Evolutionary conservation across 2,888 invertebrate species (phyloP), one percentile per base, ranked within the genome.

Genomic region (Nemoura dubitans): DNA sequence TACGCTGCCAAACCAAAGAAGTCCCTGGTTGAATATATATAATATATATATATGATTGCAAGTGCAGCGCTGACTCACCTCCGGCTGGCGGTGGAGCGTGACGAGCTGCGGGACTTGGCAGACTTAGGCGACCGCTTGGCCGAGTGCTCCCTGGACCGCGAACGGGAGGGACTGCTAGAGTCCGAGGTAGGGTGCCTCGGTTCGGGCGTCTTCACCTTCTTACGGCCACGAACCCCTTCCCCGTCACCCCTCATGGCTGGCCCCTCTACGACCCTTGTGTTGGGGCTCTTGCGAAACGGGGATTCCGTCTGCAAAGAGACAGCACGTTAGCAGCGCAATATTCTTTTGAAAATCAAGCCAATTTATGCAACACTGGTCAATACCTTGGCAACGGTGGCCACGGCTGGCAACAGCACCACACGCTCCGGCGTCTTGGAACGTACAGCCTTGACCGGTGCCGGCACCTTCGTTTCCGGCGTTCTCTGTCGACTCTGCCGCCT

Each of bases 71-170:
- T 10, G 36, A 36, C 91, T 29, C 81, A 87, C 88, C 87, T 87
- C 29, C 83, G 85, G 83, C 88, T 88, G 88, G 89, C 90, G 88
- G 92, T 91, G n/a, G 93, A 93, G 89, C 92, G 90, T 42, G 94
- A 94, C 26, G 92, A 93, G 89, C 93, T 93, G 86, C 91, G 90
- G 21, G 91, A 92, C 88, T 91, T 91, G 0, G 90, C 90, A 25
- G 89, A 89, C 89, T 88, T 90, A 88, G 84, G 88, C 84, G 85
- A 86, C 26, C 78, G 77, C 80, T 88, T 88, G 87, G 14, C 87
- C 0, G 83, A 43, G 42, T n/a, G 83, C 81, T 86, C 88, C 76
- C 87, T 85, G 28, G 89, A 88, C 77, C 86, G 85, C 16, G 90
- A 91, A 83, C 89, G 89, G 88, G 89, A 88, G 30, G 87, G 85